Evolutionary conservation across 2,113 vertebrate species (phyloP).

Genomic region (Platysteira castanea): DNA sequence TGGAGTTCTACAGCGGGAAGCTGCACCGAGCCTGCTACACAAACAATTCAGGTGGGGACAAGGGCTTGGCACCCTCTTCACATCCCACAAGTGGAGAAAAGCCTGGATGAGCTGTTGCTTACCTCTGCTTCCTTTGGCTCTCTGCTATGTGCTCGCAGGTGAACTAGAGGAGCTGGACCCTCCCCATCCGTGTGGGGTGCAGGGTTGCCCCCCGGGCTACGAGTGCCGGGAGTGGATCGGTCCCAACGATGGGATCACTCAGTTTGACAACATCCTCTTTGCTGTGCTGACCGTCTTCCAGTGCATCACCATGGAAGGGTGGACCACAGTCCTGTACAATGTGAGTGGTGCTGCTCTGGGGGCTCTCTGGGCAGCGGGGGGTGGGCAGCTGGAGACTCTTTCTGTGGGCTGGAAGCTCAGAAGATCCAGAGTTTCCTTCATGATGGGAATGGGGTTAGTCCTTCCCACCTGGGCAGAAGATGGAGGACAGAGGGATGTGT

Average conservation of each 20-base stretch:
- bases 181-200: constrained; percentile 85
- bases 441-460: background rate
- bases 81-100: fast-evolving
- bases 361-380: background rate
- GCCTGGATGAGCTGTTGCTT: background rate
- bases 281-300: constrained; percentile 98
- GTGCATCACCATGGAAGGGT: constrained; percentile 99
- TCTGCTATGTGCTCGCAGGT: constrained; percentile 50
- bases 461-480: background rate
- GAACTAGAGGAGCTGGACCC: constrained; percentile 79
- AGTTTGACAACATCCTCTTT: constrained; percentile 99
- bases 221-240: constrained; percentile 89
- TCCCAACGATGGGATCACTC: constrained; percentile 96
- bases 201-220: constrained; percentile 84
- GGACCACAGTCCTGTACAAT: constrained; percentile 97
- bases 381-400: background rate
- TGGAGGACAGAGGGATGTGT: background rate
- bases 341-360: constrained; percentile 70
- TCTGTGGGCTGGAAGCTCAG: background rate
- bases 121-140: background rate
- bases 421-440: background rate
- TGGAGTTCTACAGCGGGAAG: constrained; percentile 97
- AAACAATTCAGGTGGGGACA: constrained; percentile 76
- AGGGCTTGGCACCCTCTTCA: background rate
- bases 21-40: constrained; percentile 87